These are phyloP conservation scores for Platanista minor DNA, from an alignment of 2,113 vertebrate species.

Conservation along the genomic window DNA sequence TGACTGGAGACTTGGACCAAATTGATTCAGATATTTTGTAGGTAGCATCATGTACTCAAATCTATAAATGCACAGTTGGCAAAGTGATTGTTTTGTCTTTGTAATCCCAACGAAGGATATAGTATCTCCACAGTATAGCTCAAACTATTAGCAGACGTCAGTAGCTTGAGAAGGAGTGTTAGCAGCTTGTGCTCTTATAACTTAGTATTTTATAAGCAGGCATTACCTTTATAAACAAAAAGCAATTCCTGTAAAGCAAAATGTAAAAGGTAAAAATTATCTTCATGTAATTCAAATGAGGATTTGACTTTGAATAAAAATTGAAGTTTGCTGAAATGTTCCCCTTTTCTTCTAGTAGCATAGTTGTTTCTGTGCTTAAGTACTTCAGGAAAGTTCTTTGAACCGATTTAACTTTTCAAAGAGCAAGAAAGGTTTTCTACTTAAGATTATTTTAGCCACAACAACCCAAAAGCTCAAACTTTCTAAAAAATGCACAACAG, in stretches of 20 bases:
- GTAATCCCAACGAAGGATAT: neutral
- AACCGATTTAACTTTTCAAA: neutral
- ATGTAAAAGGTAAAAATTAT: neutral
- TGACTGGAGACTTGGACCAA: neutral
- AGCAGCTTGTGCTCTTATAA: neutral
- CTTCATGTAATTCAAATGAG: neutral
- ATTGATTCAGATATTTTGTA: neutral
- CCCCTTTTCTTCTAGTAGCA: neutral
- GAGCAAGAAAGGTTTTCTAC: slow-evolving; percentile 35
- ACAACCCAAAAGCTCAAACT: neutral
- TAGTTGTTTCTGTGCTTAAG: neutral
- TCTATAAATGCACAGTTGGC: neutral
- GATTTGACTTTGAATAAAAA: neutral
- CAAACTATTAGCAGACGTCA: neutral
- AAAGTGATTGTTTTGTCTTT: neutral
- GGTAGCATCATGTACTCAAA: neutral
- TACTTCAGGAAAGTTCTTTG: neutral
- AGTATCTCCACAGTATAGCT: neutral
- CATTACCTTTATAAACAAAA: neutral
- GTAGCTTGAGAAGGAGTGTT: neutral
- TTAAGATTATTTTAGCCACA: slow-evolving; percentile 48
- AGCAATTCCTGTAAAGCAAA: neutral
- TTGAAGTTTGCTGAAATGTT: neutral
- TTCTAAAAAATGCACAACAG: neutral
- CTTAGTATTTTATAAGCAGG: neutral